Percentiles rank a stretch among this genome's conserved stretches.
These are phyloP conservation scores for Papilio polyxenes DNA, from an alignment of 1,140 invertebrate species.

Conservation along the genomic window DNA sequence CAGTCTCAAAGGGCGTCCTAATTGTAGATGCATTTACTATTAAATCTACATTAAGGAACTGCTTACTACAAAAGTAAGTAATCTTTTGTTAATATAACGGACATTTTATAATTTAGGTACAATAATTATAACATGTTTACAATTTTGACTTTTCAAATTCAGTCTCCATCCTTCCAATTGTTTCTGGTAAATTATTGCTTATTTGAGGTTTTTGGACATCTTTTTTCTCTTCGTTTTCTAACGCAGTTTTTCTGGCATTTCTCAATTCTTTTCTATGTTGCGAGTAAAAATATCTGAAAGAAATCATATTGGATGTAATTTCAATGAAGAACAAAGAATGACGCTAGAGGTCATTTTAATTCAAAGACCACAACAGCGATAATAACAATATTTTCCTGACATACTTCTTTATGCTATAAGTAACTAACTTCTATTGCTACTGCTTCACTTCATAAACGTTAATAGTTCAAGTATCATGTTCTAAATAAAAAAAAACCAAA, in stretches of 20 bases:
- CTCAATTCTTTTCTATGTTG: slow-evolving; percentile 58
- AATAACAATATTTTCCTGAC: too few species aligned
- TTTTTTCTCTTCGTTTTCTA: slow-evolving; percentile 71
- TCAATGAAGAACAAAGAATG: too few species aligned
- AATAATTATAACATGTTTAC: neutral
- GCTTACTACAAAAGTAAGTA: too few species aligned
- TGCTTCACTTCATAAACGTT: too few species aligned
- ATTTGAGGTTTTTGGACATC: slow-evolving; percentile 51
- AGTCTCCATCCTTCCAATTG: slow-evolving; percentile 29
- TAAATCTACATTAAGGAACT: too few species aligned
- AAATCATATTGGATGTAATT: neutral
- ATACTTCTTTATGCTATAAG: too few species aligned
- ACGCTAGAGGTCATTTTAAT: neutral
- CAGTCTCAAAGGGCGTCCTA: too few species aligned
- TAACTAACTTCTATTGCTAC: too few species aligned
- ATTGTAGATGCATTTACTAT: too few species aligned
- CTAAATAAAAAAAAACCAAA: neutral
- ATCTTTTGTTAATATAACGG: too few species aligned
- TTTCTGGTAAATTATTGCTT: slow-evolving; percentile 46
- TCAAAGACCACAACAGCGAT: neutral
- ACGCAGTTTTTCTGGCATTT: slow-evolving; percentile 60
- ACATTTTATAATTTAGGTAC: too few species aligned
- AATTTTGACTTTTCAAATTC: slow-evolving; percentile 29
- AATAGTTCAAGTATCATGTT: too few species aligned
- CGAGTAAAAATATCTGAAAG: slow-evolving; percentile 64